phyloP scores from a whole-genome alignment of 2,888 invertebrate species.

The Anaspis maculata region DNA sequence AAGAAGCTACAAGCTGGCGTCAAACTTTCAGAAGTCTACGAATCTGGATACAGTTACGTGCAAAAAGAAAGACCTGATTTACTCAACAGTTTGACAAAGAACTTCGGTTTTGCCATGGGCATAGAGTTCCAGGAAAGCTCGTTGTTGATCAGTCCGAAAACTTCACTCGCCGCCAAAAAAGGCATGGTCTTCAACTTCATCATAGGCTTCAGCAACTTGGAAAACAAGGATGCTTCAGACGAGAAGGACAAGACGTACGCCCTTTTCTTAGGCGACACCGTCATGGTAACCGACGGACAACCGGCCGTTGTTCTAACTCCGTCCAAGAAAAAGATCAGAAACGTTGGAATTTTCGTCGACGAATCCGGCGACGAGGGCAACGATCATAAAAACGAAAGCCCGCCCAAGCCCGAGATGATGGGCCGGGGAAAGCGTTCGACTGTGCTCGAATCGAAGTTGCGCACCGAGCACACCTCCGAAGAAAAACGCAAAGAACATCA shows the following conservation, averaged over 20 bases:
- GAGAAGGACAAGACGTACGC: slow-evolving; percentile 88
- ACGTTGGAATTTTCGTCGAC: slow-evolving; percentile 90
- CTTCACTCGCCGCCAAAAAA: slow-evolving; percentile 67
- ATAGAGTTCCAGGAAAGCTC: slow-evolving; percentile 97
- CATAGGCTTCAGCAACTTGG: slow-evolving; percentile 80
- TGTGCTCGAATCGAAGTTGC: slow-evolving; percentile 84
- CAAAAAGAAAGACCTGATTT: slow-evolving; percentile 81
- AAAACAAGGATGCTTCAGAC: slow-evolving; percentile 73
- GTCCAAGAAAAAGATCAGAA: slow-evolving; percentile 91
- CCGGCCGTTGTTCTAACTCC: slow-evolving; percentile 82
- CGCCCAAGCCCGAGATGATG: slow-evolving; percentile 57
- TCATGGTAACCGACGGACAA: slow-evolving; percentile 79
- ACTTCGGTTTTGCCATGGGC: slow-evolving; percentile 95
- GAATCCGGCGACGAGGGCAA: slow-evolving; percentile 74
- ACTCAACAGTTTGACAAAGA: slow-evolving; percentile 85
- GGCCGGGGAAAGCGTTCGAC: slow-evolving; percentile 77
- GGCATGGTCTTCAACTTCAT: slow-evolving; percentile 97
- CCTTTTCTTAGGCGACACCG: slow-evolving; percentile 93
- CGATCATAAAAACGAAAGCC: slow-evolving; percentile 68
- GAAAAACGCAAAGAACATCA: slow-evolving; percentile 97
- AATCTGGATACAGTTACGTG: slow-evolving; percentile 69
- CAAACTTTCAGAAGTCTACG: slow-evolving; percentile 81
- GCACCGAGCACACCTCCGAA: slow-evolving; percentile 92
- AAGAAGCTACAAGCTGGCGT: slow-evolving; percentile 74
- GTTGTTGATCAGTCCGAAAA: slow-evolving; percentile 86